These are phyloP conservation scores for Trichogramma pretiosum DNA, from an alignment of 1,140 invertebrate species.

Conservation along the genomic window DNA sequence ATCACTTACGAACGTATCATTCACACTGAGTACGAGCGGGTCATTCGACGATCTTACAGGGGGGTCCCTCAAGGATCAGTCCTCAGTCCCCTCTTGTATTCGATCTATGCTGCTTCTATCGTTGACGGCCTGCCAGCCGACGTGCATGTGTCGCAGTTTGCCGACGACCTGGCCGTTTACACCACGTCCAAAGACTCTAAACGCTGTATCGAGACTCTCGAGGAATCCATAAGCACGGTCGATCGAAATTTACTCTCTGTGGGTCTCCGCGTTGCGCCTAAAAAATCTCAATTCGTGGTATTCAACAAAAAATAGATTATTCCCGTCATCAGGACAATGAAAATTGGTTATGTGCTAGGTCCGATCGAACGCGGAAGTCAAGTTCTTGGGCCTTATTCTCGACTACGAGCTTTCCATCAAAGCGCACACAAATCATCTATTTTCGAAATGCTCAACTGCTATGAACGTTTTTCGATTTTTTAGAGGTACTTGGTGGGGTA, in stretches of 20 bases:
- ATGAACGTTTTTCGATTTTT: slow-evolving; percentile 5
- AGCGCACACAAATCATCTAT: not conserved
- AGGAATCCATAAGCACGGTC: not conserved
- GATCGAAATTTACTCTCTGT: not conserved
- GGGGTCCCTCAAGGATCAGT: slow-evolving; percentile 15
- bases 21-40: not conserved
- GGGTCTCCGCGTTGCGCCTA: not conserved
- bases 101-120: slow-evolving; percentile 10
- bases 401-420: not conserved
- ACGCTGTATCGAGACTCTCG: not conserved
- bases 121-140: not conserved
- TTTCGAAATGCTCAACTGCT: not conserved
- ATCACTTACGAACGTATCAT: not conserved
- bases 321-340: not conserved
- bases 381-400: not conserved
- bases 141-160: slow-evolving; percentile 1
- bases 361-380: not conserved
- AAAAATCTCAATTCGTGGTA: not conserved
- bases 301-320: not conserved
- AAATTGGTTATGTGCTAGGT: not conserved
- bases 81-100: slow-evolving; percentile 14
- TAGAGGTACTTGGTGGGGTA: slow-evolving; percentile 5
- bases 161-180: slow-evolving; percentile 17
- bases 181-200: not conserved
- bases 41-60: not conserved